phyloP scores from a whole-genome alignment of 2,888 invertebrate species.

The Tyria jacobaeae region DNA sequence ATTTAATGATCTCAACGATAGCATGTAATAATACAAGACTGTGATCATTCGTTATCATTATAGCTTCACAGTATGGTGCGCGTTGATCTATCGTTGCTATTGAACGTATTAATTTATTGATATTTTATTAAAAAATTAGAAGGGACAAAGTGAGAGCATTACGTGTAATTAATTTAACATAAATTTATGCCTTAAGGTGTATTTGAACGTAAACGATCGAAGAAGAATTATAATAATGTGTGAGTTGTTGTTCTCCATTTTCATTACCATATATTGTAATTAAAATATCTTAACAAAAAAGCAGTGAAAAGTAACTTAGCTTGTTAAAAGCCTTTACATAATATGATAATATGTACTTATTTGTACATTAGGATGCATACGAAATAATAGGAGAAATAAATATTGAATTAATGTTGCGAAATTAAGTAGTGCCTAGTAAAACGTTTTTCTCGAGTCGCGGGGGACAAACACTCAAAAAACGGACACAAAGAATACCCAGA shows the following conservation, averaged over 20 bases:
- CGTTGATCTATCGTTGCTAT: slow-evolving; percentile 68
- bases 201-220: background rate
- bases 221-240: slow-evolving; percentile 1
- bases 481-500: too few species aligned
- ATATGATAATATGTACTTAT: too few species aligned
- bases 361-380: too few species aligned
- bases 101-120: slow-evolving; percentile 56
- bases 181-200: slow-evolving; percentile 14
- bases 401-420: too few species aligned
- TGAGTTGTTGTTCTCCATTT: background rate
- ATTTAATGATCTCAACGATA: slow-evolving; percentile 70
- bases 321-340: too few species aligned
- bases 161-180: slow-evolving; percentile 39
- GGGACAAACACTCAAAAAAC: too few species aligned
- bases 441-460: too few species aligned
- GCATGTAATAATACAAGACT: slow-evolving; percentile 61
- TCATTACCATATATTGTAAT: background rate
- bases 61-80: slow-evolving; percentile 65
- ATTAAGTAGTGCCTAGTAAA: too few species aligned
- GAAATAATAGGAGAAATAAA: too few species aligned
- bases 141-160: slow-evolving; percentile 33
- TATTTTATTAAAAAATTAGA: slow-evolving; percentile 44
- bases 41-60: slow-evolving; percentile 67
- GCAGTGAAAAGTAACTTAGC: background rate
- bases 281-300: background rate